Evolutionary conservation across 1,140 invertebrate genomes (phyloP), one percentile per base, ranked within the genome.

Genomic region (Aplysia californica): DNA sequence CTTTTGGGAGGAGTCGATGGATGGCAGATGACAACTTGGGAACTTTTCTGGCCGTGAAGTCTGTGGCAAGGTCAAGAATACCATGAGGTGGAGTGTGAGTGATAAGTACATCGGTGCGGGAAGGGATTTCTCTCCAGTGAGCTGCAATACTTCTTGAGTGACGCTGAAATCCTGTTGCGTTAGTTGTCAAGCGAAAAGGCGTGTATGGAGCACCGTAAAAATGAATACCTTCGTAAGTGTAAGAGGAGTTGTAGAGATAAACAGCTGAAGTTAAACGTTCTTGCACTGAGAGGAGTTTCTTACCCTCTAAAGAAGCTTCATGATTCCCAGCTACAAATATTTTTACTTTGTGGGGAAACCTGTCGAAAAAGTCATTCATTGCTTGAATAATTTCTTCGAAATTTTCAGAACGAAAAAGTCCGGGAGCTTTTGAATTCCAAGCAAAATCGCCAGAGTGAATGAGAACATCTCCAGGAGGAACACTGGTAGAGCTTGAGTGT

Each of bases 261-360:
- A 68, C 80, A 26, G 79, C 81, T 59, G 77, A 71, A 3, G 74
- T 73, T 23, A 85, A 44, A 4, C 69, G 59, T 20, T 71, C 50
- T 50, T 82, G 82, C 55, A 83, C 77, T 5, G 80, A 50, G 23
- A 82, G 72, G 18, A 59, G 35, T 3, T 56, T 36, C 29, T 69
- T 56, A 20, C 44, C 71, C 0, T 81, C 76, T 3, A 86, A 77
- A 35, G 68, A 67, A 3, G 76, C 74, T 26, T 86, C 85, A 72
- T 86, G 85, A 70, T 86, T 86, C 21, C 85, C 85, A 26, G 81
- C 83, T 3, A 86, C 83, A 71, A 85, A 85, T 55, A 86, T 79
- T 67, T 86, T 86, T 41, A 81, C 74, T 61, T 75, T 76, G 70
- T 86, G 85, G 1, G 85, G 84, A 26, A 82, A 68, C 67, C 76